These are phyloP conservation scores for Gymnoscopelus braueri DNA, from an alignment of 2,797 vertebrate species.

Conservation along the genomic window DNA sequence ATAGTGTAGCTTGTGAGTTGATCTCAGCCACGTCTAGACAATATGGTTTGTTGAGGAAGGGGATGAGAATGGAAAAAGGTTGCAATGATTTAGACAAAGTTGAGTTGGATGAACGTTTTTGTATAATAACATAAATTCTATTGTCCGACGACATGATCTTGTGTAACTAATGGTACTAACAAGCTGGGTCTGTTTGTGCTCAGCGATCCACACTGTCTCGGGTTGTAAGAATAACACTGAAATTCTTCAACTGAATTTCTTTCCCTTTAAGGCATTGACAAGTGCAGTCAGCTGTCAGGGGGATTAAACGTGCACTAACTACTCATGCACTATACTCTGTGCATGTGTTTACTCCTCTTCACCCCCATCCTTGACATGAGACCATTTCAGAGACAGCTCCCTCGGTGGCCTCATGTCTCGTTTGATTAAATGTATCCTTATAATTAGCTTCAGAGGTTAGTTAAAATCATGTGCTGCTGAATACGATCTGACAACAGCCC, in stretches of 20 bases:
- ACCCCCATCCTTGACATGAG: conserved; percentile 24
- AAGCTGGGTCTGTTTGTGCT: no score
- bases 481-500: no score
- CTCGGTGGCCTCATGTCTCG: conserved; percentile 13
- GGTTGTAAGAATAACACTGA: background rate
- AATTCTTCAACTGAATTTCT: background rate
- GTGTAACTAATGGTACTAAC: no score
- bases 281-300: conserved; percentile 39
- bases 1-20: background rate
- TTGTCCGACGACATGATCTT: no score
- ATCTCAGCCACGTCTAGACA: background rate
- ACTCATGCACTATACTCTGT: background rate
- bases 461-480: no score
- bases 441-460: no score
- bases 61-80: background rate
- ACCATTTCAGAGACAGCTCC: conserved; percentile 37
- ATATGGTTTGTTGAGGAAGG: no score
- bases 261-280: conserved; percentile 30
- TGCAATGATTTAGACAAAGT: background rate
- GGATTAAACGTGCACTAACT: conserved; percentile 39
- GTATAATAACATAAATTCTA: no score
- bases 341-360: background rate
- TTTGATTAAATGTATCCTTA: background rate
- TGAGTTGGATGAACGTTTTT: no score
- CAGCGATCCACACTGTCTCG: no score